Percentiles rank a stretch among this genome's conserved stretches.
phyloP scores from a whole-genome alignment of 2,888 invertebrate species.

The Phortica okadai region DNA sequence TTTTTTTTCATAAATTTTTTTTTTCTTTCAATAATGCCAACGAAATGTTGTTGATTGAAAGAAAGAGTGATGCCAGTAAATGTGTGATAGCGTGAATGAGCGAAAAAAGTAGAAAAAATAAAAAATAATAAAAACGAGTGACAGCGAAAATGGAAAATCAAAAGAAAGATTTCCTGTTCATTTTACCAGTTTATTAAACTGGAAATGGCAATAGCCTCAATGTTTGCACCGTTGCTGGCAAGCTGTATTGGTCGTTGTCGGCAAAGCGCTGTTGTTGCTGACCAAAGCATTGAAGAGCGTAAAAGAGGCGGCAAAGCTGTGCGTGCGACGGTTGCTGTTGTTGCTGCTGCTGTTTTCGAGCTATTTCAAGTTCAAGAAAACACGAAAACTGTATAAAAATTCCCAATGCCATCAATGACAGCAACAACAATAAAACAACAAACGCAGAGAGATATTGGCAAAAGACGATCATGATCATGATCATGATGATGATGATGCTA shows the following conservation, averaged over 20 bases:
- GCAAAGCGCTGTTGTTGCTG: not conserved
- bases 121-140: not conserved
- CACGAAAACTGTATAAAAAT: not conserved
- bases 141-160: not conserved
- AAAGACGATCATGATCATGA: constrained; percentile 3
- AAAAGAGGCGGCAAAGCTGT: not conserved
- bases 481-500: not conserved
- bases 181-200: constrained; percentile 44
- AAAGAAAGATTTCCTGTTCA: constrained; percentile 38
- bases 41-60: constrained; percentile 21
- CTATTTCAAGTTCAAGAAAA: constrained; percentile 31
- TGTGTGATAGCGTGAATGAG: constrained; percentile 8
- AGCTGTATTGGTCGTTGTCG: not conserved
- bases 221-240: not conserved
- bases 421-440: not conserved
- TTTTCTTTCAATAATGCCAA: constrained; percentile 7
- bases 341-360: not conserved
- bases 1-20: not conserved
- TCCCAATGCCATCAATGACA: not conserved
- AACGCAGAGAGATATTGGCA: not conserved
- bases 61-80: constrained; percentile 6
- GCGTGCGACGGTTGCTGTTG: constrained; percentile 9
- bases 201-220: constrained; percentile 42
- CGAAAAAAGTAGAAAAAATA: constrained; percentile 5
- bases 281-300: not conserved